Evolutionary conservation across 2,888 invertebrate genomes (phyloP).

Genomic region (Ashinkailepas kermadecensis): DNA sequence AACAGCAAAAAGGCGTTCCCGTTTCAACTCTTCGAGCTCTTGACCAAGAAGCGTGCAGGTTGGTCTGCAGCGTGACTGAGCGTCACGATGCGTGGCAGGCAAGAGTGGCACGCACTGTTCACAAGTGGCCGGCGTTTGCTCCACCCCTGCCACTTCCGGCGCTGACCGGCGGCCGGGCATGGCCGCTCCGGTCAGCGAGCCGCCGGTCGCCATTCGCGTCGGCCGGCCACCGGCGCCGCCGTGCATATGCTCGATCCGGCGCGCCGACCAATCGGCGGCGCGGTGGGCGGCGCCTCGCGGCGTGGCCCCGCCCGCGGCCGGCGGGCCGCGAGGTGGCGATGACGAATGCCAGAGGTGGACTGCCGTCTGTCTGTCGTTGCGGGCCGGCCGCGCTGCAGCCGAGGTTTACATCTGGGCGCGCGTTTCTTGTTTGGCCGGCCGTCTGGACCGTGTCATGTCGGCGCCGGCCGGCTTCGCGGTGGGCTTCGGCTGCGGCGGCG

Average conservation of each 20-base stretch:
- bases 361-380: slow-evolving; percentile 5
- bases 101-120: no score
- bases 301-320: background rate
- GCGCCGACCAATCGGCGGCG: background rate
- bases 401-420: background rate
- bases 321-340: background rate
- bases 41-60: no score
- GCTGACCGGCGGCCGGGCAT: background rate
- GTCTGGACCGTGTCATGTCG: slow-evolving; percentile 17
- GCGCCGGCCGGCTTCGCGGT: background rate
- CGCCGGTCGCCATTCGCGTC: background rate
- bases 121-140: no score
- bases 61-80: no score
- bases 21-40: no score
- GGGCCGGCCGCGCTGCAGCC: background rate
- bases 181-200: background rate
- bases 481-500: background rate
- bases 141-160: background rate
- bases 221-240: background rate
- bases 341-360: slow-evolving; percentile 17
- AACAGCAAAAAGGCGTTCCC: no score
- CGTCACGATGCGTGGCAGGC: no score
- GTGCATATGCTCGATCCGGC: slow-evolving; percentile 1
- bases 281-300: background rate
- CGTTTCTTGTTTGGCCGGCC: background rate